These are phyloP conservation scores for Eustalomyia histrio DNA, from an alignment of 2,888 invertebrate genomes.

Conservation along the genomic window DNA sequence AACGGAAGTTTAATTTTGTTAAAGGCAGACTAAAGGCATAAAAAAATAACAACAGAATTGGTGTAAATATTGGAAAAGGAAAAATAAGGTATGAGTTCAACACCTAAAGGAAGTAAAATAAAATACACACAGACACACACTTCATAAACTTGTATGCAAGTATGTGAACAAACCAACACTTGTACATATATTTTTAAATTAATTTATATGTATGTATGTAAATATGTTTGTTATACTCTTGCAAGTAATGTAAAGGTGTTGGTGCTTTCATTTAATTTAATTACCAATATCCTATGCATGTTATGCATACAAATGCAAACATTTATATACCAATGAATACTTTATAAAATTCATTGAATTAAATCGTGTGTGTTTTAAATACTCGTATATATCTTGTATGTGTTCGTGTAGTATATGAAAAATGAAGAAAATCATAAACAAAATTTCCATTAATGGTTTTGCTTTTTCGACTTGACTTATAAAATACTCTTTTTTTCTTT, in stretches of 20 bases:
- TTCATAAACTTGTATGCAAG: constrained; percentile 25
- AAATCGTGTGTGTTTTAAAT: constrained; percentile 18
- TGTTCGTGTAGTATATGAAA: not conserved
- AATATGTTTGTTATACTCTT: constrained; percentile 1
- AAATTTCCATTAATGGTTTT: not conserved
- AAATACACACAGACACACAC: not conserved
- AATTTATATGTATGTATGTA: constrained; percentile 2
- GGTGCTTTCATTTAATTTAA: constrained; percentile 61
- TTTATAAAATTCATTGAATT: constrained; percentile 40
- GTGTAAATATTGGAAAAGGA: not conserved
- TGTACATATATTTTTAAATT: not conserved
- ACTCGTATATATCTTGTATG: not conserved
- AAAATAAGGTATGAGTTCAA: constrained; percentile 4
- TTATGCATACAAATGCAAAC: constrained; percentile 16
- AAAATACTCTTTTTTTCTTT: constrained; percentile 6
- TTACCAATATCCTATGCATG: constrained; percentile 46
- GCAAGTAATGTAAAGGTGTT: constrained; percentile 34
- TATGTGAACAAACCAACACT: not conserved
- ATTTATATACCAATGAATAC: not conserved
- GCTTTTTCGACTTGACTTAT: not conserved
- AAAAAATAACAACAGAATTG: not conserved
- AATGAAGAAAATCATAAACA: not conserved
- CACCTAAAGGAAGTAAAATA: constrained; percentile 32
- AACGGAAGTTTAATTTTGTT: constrained; percentile 26
- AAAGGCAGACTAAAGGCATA: not conserved